These are phyloP conservation scores for Phaethornis superciliosus DNA, from an alignment of 2,113 vertebrate genomes.

Conservation along the genomic window DNA sequence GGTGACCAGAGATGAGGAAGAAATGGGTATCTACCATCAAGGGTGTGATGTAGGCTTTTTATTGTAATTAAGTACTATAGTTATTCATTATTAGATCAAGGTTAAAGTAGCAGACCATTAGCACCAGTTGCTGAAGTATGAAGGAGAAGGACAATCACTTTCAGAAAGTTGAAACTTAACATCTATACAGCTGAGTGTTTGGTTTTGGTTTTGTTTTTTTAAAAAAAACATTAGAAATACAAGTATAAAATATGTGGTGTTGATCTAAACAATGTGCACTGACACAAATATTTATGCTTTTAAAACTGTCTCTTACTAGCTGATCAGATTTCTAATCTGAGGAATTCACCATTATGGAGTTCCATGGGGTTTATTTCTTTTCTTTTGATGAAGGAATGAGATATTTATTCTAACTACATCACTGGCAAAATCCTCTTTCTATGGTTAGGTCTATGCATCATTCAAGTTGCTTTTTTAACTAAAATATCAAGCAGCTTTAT, in stretches of 20 bases:
- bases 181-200: not conserved
- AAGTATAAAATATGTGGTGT: not conserved
- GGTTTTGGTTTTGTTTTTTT: not conserved
- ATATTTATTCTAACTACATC: not conserved
- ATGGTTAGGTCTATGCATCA: not conserved
- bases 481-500: not conserved
- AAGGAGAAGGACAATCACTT: conserved; percentile 45
- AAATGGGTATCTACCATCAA: conserved; percentile 59
- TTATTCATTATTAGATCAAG: conserved; percentile 71
- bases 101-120: conserved; percentile 62
- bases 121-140: conserved; percentile 49
- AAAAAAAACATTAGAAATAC: conserved; percentile 41
- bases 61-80: conserved; percentile 72
- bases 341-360: not conserved
- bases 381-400: not conserved
- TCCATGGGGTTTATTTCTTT: not conserved
- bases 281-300: not conserved
- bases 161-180: not conserved
- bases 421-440: not conserved
- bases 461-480: not conserved
- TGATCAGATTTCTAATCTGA: not conserved
- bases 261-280: not conserved
- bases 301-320: not conserved
- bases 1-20: conserved; percentile 68
- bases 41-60: conserved; percentile 66